Percentiles rank a stretch among this genome's conserved stretches.
Conservation (phyloP, 2,797 vertebrate genomes). For the Allochrocebus solatus region DNA sequence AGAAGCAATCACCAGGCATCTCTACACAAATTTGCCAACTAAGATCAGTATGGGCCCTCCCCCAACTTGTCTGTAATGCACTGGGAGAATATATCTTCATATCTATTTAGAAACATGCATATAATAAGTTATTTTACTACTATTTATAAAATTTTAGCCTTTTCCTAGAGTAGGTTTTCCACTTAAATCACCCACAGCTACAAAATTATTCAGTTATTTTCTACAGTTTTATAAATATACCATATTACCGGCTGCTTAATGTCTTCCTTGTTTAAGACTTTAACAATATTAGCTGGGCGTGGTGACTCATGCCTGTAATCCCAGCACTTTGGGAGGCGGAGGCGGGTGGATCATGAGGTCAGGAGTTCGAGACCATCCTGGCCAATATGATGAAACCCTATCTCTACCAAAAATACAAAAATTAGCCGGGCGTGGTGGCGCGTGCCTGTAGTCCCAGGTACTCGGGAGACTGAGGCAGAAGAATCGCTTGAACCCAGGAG, state of each 20-base stretch:
- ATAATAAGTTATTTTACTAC: conserved; percentile 33
- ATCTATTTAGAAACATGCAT: conserved; percentile 12
- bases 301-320: background rate
- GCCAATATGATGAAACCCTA: background rate
- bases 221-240: background rate
- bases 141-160: conserved; percentile 11
- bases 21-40: background rate
- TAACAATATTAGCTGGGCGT: background rate
- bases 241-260: background rate
- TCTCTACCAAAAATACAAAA: background rate
- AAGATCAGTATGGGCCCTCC: background rate
- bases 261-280: conserved; percentile 3
- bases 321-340: background rate
- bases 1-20: background rate
- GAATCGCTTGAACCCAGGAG: background rate
- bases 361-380: background rate
- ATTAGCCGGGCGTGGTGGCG: background rate
- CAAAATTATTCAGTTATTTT: conserved; percentile 39
- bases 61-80: background rate
- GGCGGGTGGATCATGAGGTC: background rate
- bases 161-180: conserved; percentile 48
- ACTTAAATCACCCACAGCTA: background rate
- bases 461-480: background rate
- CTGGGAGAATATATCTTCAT: background rate
- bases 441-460: background rate